Evolutionary conservation across 2,113 vertebrate species (phyloP).

Genomic region (Cyprinodon variegatus): DNA sequence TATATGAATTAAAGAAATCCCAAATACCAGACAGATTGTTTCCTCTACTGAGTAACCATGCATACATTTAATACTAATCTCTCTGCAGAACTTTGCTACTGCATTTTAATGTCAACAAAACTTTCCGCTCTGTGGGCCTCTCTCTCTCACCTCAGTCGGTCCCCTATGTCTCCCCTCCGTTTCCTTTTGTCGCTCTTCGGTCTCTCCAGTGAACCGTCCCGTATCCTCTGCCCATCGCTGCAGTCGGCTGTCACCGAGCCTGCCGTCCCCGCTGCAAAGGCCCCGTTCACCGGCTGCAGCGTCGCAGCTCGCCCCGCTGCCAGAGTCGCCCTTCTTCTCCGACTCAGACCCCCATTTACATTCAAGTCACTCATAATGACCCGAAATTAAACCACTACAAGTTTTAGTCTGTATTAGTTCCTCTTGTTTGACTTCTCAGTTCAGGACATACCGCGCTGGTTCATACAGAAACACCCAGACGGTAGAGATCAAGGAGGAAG

Average conservation of each 20-base stretch:
- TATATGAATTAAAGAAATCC: no score
- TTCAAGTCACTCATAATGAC: slow-evolving; percentile 54
- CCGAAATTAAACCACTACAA: background rate
- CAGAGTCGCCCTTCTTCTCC: slow-evolving; percentile 55
- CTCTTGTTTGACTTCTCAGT: background rate
- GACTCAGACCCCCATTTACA: background rate
- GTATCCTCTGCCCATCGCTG: background rate
- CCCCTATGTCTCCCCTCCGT: slow-evolving; percentile 36
- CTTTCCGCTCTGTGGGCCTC: background rate
- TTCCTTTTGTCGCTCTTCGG: slow-evolving; percentile 50
- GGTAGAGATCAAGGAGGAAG: slow-evolving; percentile 26
- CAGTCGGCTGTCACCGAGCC: slow-evolving; percentile 3
- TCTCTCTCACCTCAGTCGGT: slow-evolving; percentile 66
- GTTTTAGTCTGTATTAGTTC: background rate
- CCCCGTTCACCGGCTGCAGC: slow-evolving; percentile 35
- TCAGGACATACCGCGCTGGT: slow-evolving; percentile 16
- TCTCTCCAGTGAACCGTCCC: slow-evolving; percentile 22
- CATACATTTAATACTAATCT: background rate
- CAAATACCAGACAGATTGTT: no score
- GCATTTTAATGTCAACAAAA: background rate
- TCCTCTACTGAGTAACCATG: no score
- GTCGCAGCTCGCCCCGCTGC: slow-evolving; percentile 1
- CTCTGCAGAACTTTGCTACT: background rate
- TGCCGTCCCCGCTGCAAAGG: slow-evolving; percentile 13
- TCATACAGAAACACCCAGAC: background rate